These are phyloP conservation scores for Aurelia sp. DNA, from an alignment of 30 jellyfish, hydroid and myxozoan species.

Conservation along the genomic window DNA sequence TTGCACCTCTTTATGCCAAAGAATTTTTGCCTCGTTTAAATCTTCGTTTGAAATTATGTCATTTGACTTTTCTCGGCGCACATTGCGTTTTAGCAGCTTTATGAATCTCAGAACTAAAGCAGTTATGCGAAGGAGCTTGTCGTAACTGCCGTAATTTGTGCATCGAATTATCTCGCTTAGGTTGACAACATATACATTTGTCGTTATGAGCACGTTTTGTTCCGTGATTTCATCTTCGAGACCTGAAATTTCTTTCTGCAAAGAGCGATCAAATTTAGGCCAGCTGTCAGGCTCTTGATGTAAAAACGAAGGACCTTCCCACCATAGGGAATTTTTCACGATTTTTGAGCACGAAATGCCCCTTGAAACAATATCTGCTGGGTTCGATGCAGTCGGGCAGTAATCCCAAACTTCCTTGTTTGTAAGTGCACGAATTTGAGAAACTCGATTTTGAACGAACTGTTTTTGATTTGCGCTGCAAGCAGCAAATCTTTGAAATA, in stretches of 20 bases:
- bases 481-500: too few species aligned
- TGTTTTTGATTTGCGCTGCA: too few species aligned
- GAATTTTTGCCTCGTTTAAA: neutral
- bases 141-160: too few species aligned
- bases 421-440: neutral
- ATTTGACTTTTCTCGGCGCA: neutral
- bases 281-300: neutral
- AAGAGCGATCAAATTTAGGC: constrained; percentile 8
- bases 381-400: constrained; percentile 19
- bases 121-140: neutral
- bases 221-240: neutral
- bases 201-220: neutral
- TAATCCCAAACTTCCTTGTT: constrained; percentile 23
- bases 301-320: constrained; percentile 20
- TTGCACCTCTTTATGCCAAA: constrained; percentile 7
- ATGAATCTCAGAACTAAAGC: constrained; percentile 7
- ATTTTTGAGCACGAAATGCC: neutral
- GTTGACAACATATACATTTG: too few species aligned
- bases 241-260: neutral
- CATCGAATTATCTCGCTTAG: too few species aligned
- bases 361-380: constrained; percentile 33
- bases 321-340: neutral
- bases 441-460: constrained; percentile 33
- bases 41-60: neutral
- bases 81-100: neutral